phyloP scores from a whole-genome alignment of 1,140 invertebrate species.

The Drosophila punjabiensis region DNA sequence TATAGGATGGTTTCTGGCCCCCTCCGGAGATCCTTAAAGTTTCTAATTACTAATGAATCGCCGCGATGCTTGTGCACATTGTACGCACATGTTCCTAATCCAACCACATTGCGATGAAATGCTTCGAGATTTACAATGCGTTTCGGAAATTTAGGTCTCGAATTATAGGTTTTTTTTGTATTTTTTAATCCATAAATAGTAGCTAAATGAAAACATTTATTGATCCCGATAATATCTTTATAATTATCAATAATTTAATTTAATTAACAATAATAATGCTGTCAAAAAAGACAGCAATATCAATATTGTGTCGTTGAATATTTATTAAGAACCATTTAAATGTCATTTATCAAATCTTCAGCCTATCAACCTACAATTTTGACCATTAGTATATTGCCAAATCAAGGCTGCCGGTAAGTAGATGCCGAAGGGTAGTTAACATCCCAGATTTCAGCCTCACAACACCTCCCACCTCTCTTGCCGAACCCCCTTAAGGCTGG shows the following conservation, averaged over 20 bases:
- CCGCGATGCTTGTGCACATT: not conserved
- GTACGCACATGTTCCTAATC: not conserved
- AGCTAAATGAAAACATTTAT: too few relatives aligned
- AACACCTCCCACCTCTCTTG: not conserved
- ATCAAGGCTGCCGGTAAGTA: not conserved
- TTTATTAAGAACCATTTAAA: not conserved
- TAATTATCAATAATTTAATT: not conserved
- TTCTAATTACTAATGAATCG: slow-evolving; percentile 13
- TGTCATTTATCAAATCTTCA: not conserved
- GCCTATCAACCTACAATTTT: not conserved
- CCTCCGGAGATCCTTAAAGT: not conserved
- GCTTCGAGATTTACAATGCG: not conserved
- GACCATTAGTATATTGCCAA: slow-evolving; percentile 1
- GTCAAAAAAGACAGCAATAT: too few relatives aligned
- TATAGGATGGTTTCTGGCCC: not conserved
- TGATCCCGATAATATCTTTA: not conserved
- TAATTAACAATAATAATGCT: too few relatives aligned
- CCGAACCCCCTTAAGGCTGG: not conserved
- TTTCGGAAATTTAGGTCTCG: not conserved
- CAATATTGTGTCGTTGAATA: not conserved
- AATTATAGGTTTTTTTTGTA: too few relatives aligned
- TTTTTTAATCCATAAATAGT: too few relatives aligned
- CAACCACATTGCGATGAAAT: not conserved
- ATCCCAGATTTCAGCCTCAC: not conserved
- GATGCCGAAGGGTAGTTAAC: not conserved